Base-by-base conservation (phyloP, 2,888 invertebrate genomes). In the Tetragonula carbonaria region DNA sequence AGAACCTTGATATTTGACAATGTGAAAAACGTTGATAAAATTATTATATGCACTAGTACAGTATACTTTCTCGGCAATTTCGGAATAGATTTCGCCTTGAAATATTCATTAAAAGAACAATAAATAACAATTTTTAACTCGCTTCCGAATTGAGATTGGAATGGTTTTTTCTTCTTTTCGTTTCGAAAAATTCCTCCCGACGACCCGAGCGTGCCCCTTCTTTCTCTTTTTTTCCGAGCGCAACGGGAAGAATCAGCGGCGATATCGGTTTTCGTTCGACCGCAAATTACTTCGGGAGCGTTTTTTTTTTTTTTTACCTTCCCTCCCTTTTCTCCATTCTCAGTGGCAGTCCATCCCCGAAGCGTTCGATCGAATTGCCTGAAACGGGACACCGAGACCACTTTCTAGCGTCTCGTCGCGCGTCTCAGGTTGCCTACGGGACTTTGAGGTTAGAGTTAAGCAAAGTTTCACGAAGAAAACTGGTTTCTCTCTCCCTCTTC, bases 371-470 rank as follows among this genome's bases (percentile, higher is more conserved):
- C 86, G 85, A 80, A 70, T 78, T 82, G 82, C 86, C 74, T 75
- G 89, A 90, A 89, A 90, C 76, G 84, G 74, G 83, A 89, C 84
- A 89, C 90, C 82, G 67, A 77, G 84, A 83, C 89, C 85, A 88
- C 89, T 89, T 88, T 89, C 89, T 82, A 88, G 88, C 67, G 74
- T 86, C 84, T 78, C 86, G 76, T 38, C 74, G 73, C 33, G 2
- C 55, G 84, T 83, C 87, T 89, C 85, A 55, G 84, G 84, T 89
- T 89, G 85, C 89, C 80, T 68, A 71, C 76, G 80, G 81, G 79
- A 79, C 81, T 78, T 76, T 80, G 80, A 72, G 85, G 84, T 85
- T 86, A 85, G 85, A 81, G 79, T 63, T 78, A 81, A 81, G 86
- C 74, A 73, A 79, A 85, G 74, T 82, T 80, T 80, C 78, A 77